phyloP scores from a whole-genome alignment of 1,140 invertebrate species.

The Heliconius nattereri region DNA sequence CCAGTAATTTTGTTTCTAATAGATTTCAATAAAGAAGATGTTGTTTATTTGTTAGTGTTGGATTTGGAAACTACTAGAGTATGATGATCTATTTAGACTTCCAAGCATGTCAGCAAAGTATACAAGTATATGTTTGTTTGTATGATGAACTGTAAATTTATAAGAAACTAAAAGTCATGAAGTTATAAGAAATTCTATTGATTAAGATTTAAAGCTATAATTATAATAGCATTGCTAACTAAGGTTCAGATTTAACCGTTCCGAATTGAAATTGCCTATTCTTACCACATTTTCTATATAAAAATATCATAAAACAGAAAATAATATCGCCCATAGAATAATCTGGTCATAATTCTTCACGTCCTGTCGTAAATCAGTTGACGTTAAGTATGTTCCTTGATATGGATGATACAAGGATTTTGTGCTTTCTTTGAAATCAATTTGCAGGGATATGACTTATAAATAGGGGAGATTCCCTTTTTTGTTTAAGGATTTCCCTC shows the following conservation, averaged over 20 bases:
- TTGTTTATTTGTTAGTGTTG: no score
- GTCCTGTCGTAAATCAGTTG: constrained; percentile 3
- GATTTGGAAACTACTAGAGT: no score
- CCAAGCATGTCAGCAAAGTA: no score
- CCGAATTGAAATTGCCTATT: no score
- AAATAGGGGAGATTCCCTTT: not conserved
- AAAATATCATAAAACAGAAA: not conserved
- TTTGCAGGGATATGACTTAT: not conserved
- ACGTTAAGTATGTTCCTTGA: not conserved
- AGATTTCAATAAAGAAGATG: no score
- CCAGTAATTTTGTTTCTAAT: no score
- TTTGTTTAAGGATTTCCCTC: not conserved
- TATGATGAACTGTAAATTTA: not conserved
- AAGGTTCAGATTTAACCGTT: no score
- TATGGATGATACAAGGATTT: not conserved
- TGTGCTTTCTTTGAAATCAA: not conserved
- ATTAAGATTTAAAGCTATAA: no score
- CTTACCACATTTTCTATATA: not conserved
- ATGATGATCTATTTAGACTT: not conserved
- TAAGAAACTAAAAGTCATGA: no score
- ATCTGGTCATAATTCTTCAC: constrained; percentile 12
- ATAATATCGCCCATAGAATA: not conserved
- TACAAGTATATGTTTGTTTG: no score
- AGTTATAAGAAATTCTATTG: no score
- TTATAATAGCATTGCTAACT: no score